Base-by-base conservation (phyloP, 2,888 invertebrate species). In the Aleiodes leptofemur region DNA sequence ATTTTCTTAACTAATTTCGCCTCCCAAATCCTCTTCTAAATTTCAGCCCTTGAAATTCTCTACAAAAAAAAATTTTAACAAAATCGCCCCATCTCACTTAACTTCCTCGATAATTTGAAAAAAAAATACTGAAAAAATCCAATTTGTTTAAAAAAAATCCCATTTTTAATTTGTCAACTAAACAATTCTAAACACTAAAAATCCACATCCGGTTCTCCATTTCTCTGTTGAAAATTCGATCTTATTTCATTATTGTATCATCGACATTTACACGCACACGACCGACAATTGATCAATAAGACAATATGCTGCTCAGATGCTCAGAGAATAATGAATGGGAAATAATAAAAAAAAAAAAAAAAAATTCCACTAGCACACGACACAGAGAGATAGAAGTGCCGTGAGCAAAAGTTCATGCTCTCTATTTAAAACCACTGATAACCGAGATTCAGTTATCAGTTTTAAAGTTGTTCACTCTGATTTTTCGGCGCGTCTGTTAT, bases 391-490 rank as follows among this genome's bases (percentile, higher is more conserved):
- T 23, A 38, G 13, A 23, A 16, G 64, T 64, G 64, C 64, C 64
- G 64, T 64, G 64, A 16, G 64, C 64, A 64, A 64, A 64, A 64
- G 64, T 64, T 64, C 14, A 64, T 7, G 43, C 48, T 43, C 48
- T 23, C 9, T 9, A 64, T 64, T 64, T 64, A 64, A 64, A 64
- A 16, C 48, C 16, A 43, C 16, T 38, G 64, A 64, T 64, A 64
- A 64, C 16, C 23, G 11, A 64, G 34, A 23, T 23, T 13, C 48
- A 48, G 23, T 64, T 64, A 64, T 64, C 64, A 64, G 64, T 64
- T 64, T 23, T 1, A 64, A 14, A 23, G 14, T 64, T 2, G 43
- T 8, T 8, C 8, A 16, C 23, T 23, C 43, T 38, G 6, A 48
- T 64, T 43, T 23, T 34, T 34, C 11, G 43, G 43, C 31, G 13